These are phyloP conservation scores for Potorous gilbertii DNA, from an alignment of 2,797 vertebrate species.

Conservation along the genomic window DNA sequence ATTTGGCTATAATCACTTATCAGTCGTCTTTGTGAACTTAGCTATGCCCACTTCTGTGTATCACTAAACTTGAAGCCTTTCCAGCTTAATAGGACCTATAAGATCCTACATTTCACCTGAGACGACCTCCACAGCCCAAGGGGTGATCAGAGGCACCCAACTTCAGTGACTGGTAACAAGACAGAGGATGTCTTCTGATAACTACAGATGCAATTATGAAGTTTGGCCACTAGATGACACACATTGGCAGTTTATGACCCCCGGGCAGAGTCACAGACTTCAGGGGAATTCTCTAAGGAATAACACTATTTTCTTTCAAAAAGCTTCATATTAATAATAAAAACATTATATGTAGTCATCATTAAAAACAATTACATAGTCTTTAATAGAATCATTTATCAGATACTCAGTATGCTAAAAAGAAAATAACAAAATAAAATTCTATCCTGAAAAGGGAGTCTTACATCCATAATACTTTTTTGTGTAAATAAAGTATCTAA, in stretches of 20 bases:
- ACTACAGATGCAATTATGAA: neutral
- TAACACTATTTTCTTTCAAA: neutral
- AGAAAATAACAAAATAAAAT: neutral
- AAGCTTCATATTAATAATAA: neutral
- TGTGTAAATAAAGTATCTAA: neutral
- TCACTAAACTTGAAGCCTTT: neutral
- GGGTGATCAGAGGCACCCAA: neutral
- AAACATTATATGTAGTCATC: neutral
- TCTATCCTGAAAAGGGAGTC: neutral
- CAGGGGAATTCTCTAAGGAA: neutral
- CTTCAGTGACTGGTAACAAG: neutral
- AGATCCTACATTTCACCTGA: neutral
- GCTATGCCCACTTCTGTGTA: neutral
- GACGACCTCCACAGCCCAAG: neutral
- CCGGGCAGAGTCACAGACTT: neutral
- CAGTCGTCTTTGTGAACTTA: neutral
- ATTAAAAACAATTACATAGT: neutral
- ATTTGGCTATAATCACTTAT: neutral
- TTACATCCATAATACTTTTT: neutral
- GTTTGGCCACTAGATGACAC: neutral
- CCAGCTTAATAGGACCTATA: neutral
- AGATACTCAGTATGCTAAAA: neutral
- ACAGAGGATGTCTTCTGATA: neutral
- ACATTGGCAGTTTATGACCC: slow-evolving; percentile 4
- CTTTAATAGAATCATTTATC: neutral